Evolutionary conservation across 1,140 invertebrate species (phyloP), one percentile per base, ranked within the genome.

Genomic region (Oryctes rhinoceros): DNA sequence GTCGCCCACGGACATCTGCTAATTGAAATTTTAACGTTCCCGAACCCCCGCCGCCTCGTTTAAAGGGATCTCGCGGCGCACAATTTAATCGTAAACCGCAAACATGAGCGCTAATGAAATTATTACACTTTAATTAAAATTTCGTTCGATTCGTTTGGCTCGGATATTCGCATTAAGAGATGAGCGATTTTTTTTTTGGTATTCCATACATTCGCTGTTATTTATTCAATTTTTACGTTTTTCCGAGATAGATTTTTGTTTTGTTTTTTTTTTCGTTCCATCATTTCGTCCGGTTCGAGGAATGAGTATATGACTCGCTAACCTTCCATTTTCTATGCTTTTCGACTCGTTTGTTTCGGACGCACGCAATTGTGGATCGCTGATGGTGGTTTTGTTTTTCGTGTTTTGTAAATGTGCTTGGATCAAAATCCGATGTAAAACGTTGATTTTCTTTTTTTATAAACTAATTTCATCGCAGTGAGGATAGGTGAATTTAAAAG

Each of bases 121-220:
- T 85, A 86, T 86, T 82, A 84, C 84, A 83, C 82, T 84, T 84
- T 86, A 86, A 86, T 86, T 86, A 86, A 86, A 86, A 84, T 86
- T 85, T 85, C 74, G 83, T 85, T 84, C 84, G 82, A 86, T 86
- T 85, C 80, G 82, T 84, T 84, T 81, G 80, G 84, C 48, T 71
- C 35, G 53, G 18, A 59, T 59, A 59, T 24, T 47, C n/a, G 7
- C 6, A 47, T 24, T 24, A 18, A 15, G 35, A 37, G 20, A 75
- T n/a, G 5, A 30, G n/a, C 10, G n/a, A 18, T 59, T 59, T 15
- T 44, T 39, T 39, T 44, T 44, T 59, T 13, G 15, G n/a, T 59
- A 18, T 59, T 59, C 18, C 53, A 15, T 53, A 53, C 15, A 59
- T 18, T 59, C 53, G 15, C 18, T 18, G 53, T 18, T 59, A n/a